Evolutionary conservation across 2,888 invertebrate species (phyloP).

Genomic region (Spilosoma lubricipeda): DNA sequence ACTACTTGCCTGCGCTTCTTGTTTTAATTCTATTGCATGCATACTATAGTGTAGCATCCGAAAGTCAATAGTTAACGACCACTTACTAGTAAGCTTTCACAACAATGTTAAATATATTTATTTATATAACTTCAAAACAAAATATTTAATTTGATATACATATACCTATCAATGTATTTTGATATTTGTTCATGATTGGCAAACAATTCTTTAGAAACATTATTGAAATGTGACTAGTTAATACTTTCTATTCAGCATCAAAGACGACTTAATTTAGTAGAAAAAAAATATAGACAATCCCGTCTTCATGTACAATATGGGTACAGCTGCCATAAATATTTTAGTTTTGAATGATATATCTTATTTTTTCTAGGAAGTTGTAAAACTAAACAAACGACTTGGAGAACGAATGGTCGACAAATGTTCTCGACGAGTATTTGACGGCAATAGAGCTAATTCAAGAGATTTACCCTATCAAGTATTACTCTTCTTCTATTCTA

Average conservation of each 20-base stretch:
- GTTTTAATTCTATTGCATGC: not conserved
- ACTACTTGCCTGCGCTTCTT: not conserved
- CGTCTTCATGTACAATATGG: not conserved
- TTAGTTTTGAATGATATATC: too few species aligned
- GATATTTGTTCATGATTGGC: too few species aligned
- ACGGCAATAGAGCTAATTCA: conserved; percentile 16
- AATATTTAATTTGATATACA: not conserved
- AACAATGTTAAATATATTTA: not conserved
- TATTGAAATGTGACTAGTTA: too few species aligned
- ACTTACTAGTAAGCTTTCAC: not conserved
- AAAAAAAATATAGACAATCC: not conserved
- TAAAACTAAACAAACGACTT: conserved; percentile 13
- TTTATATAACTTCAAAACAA: not conserved
- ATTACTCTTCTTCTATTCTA: not conserved
- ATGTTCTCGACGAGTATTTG: conserved; percentile 7
- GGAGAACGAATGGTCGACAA: conserved; percentile 5
- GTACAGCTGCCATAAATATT: too few species aligned
- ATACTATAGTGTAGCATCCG: not conserved
- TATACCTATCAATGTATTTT: too few species aligned
- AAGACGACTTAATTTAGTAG: too few species aligned
- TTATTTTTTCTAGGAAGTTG: conserved; percentile 7
- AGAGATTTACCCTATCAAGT: conserved; percentile 40
- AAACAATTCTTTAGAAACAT: too few species aligned
- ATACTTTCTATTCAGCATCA: too few species aligned
- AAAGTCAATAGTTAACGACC: not conserved